Conservation (phyloP, 2,797 vertebrate genomes). For the Pangasius sanitwongsei region DNA sequence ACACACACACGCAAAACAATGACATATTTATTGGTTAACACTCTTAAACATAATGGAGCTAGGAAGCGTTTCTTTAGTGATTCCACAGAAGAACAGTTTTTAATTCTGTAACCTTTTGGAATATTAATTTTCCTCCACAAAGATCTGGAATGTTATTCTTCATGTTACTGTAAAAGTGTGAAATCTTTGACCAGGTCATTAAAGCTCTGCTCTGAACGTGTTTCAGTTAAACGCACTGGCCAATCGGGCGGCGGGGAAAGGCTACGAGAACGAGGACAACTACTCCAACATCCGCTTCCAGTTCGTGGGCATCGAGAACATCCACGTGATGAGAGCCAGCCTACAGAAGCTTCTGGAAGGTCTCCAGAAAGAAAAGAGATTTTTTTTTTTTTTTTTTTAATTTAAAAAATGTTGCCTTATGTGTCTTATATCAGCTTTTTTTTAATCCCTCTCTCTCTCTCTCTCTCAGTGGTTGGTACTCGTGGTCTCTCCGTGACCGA, state of each 20-base stretch:
- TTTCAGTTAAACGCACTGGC: conserved; percentile 92
- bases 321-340: conserved; percentile 96
- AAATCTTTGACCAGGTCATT: background rate
- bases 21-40: background rate
- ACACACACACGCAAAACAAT: too few relatives aligned
- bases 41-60: background rate
- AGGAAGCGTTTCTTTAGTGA: background rate
- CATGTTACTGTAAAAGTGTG: background rate
- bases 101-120: background rate
- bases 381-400: background rate
- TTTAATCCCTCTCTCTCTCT: conserved; percentile 3
- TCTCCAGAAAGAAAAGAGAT: conserved; percentile 51
- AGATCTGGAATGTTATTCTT: background rate
- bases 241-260: conserved; percentile 98
- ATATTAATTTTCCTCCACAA: background rate
- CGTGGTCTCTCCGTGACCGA: conserved; percentile 88
- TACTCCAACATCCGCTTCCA: conserved; percentile 99
- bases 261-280: conserved; percentile 98
- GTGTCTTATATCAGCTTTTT: too few relatives aligned
- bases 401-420: background rate
- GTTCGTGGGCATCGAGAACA: conserved; percentile 99
- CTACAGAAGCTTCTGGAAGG: conserved; percentile 96
- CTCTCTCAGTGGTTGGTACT: conserved; percentile 81
- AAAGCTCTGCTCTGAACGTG: background rate
- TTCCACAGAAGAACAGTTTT: background rate